These are phyloP conservation scores for Picus viridis DNA, from an alignment of 2,797 vertebrate species.

Conservation along the genomic window DNA sequence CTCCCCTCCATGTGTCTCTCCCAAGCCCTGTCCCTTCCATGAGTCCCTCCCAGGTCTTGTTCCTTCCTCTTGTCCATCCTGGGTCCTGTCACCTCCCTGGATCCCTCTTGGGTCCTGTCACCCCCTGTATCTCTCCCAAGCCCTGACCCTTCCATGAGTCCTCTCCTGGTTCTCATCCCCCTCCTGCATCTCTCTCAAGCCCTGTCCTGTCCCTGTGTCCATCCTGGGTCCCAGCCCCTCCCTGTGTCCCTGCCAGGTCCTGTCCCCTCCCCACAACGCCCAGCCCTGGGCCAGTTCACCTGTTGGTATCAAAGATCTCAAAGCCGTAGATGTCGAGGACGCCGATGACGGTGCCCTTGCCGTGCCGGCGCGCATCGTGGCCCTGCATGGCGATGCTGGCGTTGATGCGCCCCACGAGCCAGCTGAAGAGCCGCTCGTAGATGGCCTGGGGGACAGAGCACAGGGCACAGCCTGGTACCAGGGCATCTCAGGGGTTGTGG, in stretches of 20 bases:
- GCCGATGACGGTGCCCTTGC: slow-evolving; percentile 93
- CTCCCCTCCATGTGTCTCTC: neutral
- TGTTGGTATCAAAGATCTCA: slow-evolving; percentile 94
- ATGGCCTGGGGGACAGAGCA: slow-evolving; percentile 79
- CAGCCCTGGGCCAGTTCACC: slow-evolving; percentile 53
- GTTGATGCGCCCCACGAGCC: slow-evolving; percentile 91
- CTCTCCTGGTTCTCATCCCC: neutral
- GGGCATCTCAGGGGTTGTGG: no score
- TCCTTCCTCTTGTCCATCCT: no score
- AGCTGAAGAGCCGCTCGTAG: slow-evolving; percentile 91
- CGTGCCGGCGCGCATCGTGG: slow-evolving; percentile 86
- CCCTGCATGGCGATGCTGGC: slow-evolving; percentile 83
- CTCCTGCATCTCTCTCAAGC: neutral
- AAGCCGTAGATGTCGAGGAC: slow-evolving; percentile 96
- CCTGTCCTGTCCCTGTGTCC: neutral
- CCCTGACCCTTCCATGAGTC: neutral
- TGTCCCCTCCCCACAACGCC: neutral
- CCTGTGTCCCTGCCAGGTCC: neutral
- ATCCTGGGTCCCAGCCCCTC: neutral
- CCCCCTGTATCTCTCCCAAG: neutral
- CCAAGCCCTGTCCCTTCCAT: neutral
- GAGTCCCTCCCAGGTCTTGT: no score
- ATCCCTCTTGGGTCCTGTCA: neutral
- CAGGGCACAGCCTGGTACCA: neutral
- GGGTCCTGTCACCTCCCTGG: no score